Evolutionary conservation across 1,140 invertebrate species (phyloP), one percentile per base, ranked within the genome.

Genomic region (Zophobas morio): DNA sequence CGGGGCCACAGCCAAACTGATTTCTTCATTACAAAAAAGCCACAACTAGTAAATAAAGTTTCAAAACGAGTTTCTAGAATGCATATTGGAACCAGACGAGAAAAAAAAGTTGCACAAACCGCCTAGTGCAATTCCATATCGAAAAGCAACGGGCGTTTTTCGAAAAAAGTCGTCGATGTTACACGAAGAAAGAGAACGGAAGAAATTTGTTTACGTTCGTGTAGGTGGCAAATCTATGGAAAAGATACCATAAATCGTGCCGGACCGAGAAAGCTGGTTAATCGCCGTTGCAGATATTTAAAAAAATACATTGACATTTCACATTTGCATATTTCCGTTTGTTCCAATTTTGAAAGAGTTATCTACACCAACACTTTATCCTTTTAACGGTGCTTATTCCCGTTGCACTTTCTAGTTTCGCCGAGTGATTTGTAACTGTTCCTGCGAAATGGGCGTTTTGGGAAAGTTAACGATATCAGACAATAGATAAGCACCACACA

Each of bases 291-390:
- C 60, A 66, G 42, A 37, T 66, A 42, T 42, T 66, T 60, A 20
- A 66, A 66, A 66, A 66, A 66, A 66, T 66, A 46, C 60, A 32
- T 66, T 66, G 60, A 66, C 60, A 66, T 66, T 66, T 66, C 60
- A 6, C 60, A 66, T 66, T 66, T 66, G 60, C 60, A 66, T 66
- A 66, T 66, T 66, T 66, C 60, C 60, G 60, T 46, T 66, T 66
- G 60, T 66, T 66, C 60, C 60, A 66, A 66, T 66, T 66, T 66
- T 66, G 60, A 66, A 66, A 66, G 37, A 40, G 37, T 66, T 66
- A 66, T 63, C 57, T 66, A 66, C 60, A 66, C 60, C 60, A 63
- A 63, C 39, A 42, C 39, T 20, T 51, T 51, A 51, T 51, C 49
- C 49, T 51, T 51, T 51, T 66, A 66, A 66, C 60, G 60, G 60